phyloP scores from a whole-genome alignment of 2,888 invertebrate genomes.

The Xestia xanthographa region DNA sequence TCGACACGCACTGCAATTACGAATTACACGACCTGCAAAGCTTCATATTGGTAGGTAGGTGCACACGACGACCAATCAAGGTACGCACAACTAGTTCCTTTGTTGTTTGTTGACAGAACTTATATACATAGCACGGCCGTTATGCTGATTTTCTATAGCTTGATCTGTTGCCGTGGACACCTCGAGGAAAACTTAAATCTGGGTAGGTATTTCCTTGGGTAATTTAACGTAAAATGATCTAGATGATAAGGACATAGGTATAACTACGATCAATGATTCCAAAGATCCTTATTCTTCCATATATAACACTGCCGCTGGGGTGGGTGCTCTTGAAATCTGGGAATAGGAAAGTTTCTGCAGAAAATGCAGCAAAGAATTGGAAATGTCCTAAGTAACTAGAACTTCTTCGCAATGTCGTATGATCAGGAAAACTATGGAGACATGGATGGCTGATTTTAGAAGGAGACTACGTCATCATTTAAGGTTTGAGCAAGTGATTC shows the following conservation, averaged over 20 bases:
- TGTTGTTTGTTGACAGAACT: not conserved
- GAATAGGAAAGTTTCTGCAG: not conserved
- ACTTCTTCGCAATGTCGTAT: not conserved
- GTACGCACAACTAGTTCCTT: not conserved
- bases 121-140: not conserved
- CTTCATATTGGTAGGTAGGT: not conserved
- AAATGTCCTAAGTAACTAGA: not conserved
- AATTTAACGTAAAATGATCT: no score
- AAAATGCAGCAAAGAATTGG: not conserved
- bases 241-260: not conserved
- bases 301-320: not conserved
- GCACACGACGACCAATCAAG: not conserved
- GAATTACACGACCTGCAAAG: not conserved
- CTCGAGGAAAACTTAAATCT: not conserved
- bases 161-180: not conserved
- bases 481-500: conserved; percentile 19
- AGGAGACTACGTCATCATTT: not conserved
- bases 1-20: conserved; percentile 5
- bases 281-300: not conserved
- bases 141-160: not conserved
- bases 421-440: conserved; percentile 11
- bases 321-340: not conserved
- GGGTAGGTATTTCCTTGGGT: not conserved
- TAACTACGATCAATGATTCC: not conserved
- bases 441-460: not conserved